Evolutionary conservation across 2,888 invertebrate genomes (phyloP), one percentile per base, ranked within the genome.

Genomic region (Notodonta dromedarius): DNA sequence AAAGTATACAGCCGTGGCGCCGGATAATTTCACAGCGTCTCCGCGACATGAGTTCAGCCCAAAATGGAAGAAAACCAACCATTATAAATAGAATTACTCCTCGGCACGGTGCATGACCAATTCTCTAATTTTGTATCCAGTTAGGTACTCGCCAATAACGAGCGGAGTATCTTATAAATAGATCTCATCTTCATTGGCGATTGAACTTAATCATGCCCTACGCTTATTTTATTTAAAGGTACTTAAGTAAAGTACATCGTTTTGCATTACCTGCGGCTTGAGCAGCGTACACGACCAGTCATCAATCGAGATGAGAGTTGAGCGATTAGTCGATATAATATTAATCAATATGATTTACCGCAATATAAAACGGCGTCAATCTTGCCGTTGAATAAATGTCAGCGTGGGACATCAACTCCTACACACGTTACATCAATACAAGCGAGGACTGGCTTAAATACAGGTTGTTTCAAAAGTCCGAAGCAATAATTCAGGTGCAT

Each of bases 11-110:
- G 65, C 63, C 68, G 81, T 82, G 92, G 93, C 93, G 93, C 93
- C 93, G 84, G 90, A 76, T 87, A 90, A 92, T 89, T 91, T 91
- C 82, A 85, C 83, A 78, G 82, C 81, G 82, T 75, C 81, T 80
- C 73, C 74, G 65, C 75, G 76, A 76, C 81, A 75, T 75, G 83
- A 79, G 78, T 80, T 74, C 80, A 74, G 74, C 73, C 80, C 84
- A 85, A 90, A 91, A 89, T 86, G 87, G 86, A 90, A 85, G 84
- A 91, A 88, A 84, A 86, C 85, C 77, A 78, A 69, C 71, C 67
- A 74, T 79, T 85, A 88, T 88, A 89, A 90, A 90, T 91, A 91
- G 87, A 79, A 77, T 71, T 74, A 76, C 80, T 79, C 77, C 78
- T 72, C 78, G 72, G 73, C 72, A 79, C 74, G 75, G 74, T 79